Percentiles rank a stretch among this genome's conserved stretches.
Conservation (phyloP, 2,888 invertebrate genomes). For the Diploptera punctata region DNA sequence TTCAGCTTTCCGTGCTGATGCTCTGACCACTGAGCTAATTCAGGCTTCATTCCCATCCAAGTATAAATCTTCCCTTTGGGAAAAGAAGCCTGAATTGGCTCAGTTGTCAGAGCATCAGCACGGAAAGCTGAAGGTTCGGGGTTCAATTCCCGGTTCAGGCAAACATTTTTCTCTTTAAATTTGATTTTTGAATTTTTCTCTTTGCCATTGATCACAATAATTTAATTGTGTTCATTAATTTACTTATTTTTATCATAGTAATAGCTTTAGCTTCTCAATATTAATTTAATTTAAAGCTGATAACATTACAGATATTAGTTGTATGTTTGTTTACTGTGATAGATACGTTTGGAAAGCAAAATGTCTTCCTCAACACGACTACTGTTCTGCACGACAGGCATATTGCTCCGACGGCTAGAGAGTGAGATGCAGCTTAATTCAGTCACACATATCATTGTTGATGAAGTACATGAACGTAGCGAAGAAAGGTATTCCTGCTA, state of each 20-base stretch:
- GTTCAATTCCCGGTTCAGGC: no score
- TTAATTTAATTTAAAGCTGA: neutral
- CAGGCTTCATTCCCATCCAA: no score
- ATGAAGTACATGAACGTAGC: constrained; percentile 93
- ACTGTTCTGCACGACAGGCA: constrained; percentile 94
- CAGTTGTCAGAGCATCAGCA: no score
- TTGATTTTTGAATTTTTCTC: no score
- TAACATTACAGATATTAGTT: neutral
- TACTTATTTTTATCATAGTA: neutral
- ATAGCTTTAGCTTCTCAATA: neutral
- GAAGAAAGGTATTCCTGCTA: constrained; percentile 80
- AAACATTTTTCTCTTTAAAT: no score
- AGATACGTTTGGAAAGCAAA: constrained; percentile 82
- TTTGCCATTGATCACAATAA: no score
- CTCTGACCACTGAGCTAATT: no score
- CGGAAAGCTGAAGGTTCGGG: no score
- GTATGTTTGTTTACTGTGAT: constrained; percentile 45
- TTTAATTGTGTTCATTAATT: neutral
- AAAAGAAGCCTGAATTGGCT: no score
- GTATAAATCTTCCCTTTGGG: no score
- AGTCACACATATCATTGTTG: constrained; percentile 85
- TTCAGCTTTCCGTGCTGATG: no score
- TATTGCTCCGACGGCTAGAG: constrained; percentile 82
- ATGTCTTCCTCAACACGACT: constrained; percentile 78
- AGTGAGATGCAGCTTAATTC: constrained; percentile 76